Evolutionary conservation across 2,888 invertebrate genomes (phyloP).

Genomic region (Bombylius major): DNA sequence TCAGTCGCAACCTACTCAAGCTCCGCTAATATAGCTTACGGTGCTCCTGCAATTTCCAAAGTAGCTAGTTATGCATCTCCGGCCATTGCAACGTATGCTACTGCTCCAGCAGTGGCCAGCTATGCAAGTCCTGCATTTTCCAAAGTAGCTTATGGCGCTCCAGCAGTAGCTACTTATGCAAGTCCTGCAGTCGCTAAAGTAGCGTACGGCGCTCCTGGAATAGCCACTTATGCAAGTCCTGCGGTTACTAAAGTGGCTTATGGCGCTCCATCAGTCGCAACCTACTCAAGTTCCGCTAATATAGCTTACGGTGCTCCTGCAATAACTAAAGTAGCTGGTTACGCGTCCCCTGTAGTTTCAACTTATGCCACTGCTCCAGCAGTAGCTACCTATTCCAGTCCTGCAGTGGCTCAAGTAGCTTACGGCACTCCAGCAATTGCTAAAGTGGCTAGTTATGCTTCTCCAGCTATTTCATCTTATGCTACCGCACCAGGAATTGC

Average conservation of each 20-base stretch:
- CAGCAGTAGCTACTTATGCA: conserved; percentile 9
- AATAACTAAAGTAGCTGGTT: conserved; percentile 5
- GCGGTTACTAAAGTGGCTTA: conserved; percentile 21
- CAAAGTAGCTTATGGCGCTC: conserved; percentile 12
- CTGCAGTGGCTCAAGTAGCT: conserved; percentile 10
- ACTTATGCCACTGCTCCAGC: conserved; percentile 13
- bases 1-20: conserved; percentile 16
- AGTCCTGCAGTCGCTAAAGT: conserved; percentile 7
- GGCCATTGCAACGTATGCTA: conserved; percentile 16
- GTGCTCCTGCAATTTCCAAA: conserved; percentile 21
- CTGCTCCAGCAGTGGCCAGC: conserved; percentile 38
- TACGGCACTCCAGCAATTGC: conserved; percentile 4
- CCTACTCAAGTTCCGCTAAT: conserved; percentile 18
- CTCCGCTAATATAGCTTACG: neutral
- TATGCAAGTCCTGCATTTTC: conserved; percentile 10
- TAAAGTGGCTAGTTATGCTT: conserved; percentile 7
- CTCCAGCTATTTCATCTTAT: conserved; percentile 13
- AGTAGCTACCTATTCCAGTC: conserved; percentile 1
- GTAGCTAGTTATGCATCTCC: conserved; percentile 10
- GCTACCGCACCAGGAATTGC: conserved; percentile 15
- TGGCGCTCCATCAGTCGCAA: conserved; percentile 31
- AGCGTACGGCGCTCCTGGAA: neutral
- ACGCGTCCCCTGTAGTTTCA: conserved; percentile 17
- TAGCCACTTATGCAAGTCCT: conserved; percentile 4
- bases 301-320: conserved; percentile 15